Base-by-base conservation (phyloP, 2,797 vertebrate genomes). In the Parambassis ranga region DNA sequence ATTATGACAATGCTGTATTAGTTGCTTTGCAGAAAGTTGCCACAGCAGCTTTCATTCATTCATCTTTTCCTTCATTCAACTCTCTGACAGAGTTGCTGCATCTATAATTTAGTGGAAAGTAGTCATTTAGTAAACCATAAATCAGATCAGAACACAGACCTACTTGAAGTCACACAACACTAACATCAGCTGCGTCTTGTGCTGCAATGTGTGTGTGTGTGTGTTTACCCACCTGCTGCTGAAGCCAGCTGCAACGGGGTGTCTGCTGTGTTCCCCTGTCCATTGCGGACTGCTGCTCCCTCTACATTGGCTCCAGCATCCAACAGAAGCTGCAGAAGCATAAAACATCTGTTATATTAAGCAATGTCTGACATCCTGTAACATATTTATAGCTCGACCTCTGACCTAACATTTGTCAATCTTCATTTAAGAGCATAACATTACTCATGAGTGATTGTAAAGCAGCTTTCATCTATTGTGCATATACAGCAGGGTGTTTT, bases 231-330 rank as follows among this genome's bases (percentile, higher is more conserved):
- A 98, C 98, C 98, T 84, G 97, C 98, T 24, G 98, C 95, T 0
- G 98, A 99, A 15, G 98, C 96, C 84, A 99, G 92, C 90, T 99
- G 97, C 36, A 99, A 84, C 0, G 98, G 97, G 0, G 95, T 97
- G 85, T 99, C 97, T 0, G 95, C 93, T 0, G 92, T 94, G 79
- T 91, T 96, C 89, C 98, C 96, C 77, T 99, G 96, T 0, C 95
- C 94, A 0, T 95, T 92, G 66, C 89, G 94, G 10, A 94, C 90
- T 0, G 95, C 94, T 0, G 95, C 96, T 39, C 98, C 96, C 83
- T 99, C 98, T 22, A 99, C 96, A 0, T 94, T 94, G 52, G 96
- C 95, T 6, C 97, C 98, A 0, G 96, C 96, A 0, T 98, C 97
- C 87, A 98, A 79, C 50, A 99, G 94, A 63, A 99, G 88, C 98